Evolutionary conservation across 2,113 vertebrate species (phyloP), one percentile per base, ranked within the genome.

Genomic region (Phainopepla nitens): DNA sequence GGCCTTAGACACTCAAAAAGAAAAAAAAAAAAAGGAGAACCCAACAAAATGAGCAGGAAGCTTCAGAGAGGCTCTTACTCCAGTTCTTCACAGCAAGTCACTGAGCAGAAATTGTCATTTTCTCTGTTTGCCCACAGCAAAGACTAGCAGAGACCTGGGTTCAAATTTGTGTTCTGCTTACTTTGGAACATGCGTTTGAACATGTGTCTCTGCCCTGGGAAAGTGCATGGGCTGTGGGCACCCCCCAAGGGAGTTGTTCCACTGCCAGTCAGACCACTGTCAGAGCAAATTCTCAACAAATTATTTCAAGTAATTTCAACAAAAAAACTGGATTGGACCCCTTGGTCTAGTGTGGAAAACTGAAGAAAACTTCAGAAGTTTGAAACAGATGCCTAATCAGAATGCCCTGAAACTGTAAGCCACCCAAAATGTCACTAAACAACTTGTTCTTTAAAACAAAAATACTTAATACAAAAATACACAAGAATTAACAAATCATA

Each of bases 151-250:
- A 77, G 45, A 20, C 12, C n/a, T 65, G 15, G 3, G 13, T 77
- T 82, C 54, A 77, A 83, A 21, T 72, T 41, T 73, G 19, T 60
- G 54, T n/a, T 64, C 75, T 60, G 31, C n/a, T 47, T 82, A 49
- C 53, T 76, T 76, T 90, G n/a, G 33, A 58, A 75, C 44, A 47
- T 10, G 21, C 11, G 5, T 61, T 51, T 61, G 41, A 80, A 72
- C 8, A 7, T 6, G 2, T 16, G 14, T 50, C 33, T 66, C 35
- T 47, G 29, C 10, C 23, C 14, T 27, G 68, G 42, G 33, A 51
- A 56, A 64, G 12, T 4, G 10, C 0, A 7, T 0, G 0, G 28
- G 49, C 64, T 78, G 18, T 21, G 31, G 54, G 35, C 15, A 75
- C 6, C 10, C 21, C 68, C 39, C 1, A 0, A 45, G 5, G 14